Conservation (phyloP, 2,113 vertebrate genomes). For the Budorcas taxicolor region DNA sequence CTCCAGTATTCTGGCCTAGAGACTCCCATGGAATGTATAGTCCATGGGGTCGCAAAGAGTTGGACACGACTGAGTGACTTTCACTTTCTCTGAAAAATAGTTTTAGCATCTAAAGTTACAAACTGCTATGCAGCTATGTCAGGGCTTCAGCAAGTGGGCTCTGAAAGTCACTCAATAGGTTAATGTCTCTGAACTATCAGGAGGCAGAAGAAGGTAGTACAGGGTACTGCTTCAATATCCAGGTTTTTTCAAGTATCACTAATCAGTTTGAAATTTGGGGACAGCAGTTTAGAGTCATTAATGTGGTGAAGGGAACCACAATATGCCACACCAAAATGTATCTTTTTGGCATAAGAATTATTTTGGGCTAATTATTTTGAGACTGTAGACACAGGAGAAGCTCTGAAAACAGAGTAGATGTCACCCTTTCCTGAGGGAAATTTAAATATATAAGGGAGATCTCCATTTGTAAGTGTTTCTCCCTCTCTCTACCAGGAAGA, state of each 20-base stretch:
- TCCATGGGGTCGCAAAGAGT: neutral
- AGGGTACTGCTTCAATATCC: neutral
- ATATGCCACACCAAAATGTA: neutral
- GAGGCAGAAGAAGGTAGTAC: neutral
- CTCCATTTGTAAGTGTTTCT: neutral
- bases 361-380: neutral
- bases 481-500: neutral
- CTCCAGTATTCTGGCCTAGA: neutral
- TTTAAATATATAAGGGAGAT: neutral
- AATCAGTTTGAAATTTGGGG: neutral
- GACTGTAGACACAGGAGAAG: neutral
- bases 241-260: neutral
- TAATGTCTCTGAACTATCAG: neutral
- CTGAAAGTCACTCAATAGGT: neutral
- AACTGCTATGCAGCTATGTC: neutral
- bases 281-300: neutral
- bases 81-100: neutral
- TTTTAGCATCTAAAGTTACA: slow-evolving; percentile 2
- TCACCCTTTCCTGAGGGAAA: neutral
- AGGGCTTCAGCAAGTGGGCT: neutral
- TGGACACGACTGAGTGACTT: neutral
- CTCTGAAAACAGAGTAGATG: neutral
- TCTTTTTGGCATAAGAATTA: neutral
- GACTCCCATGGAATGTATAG: neutral
- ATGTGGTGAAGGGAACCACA: neutral